Evolutionary conservation across 2,113 vertebrate species (phyloP).

Genomic region (Prionailurus viverrinus): DNA sequence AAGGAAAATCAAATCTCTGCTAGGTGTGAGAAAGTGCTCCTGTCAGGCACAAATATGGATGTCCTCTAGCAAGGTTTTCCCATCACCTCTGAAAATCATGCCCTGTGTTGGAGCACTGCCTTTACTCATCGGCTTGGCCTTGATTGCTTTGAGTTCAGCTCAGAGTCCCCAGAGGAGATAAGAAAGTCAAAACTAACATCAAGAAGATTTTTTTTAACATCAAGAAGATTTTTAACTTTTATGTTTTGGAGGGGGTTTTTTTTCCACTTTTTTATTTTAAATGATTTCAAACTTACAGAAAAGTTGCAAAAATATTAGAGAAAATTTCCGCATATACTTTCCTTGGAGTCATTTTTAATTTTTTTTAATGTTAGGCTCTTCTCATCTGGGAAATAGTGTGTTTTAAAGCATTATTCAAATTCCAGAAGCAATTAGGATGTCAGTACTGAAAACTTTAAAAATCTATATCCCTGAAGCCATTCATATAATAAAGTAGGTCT

Average conservation of each 20-base stretch:
- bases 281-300: slow-evolving; percentile 13
- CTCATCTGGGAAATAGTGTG: not conserved
- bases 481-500: not conserved
- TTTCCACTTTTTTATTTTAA: not conserved
- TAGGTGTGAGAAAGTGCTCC: not conserved
- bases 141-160: not conserved
- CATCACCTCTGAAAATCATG: not conserved
- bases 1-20: not conserved
- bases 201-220: not conserved
- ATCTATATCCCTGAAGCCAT: not conserved
- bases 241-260: not conserved
- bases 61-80: not conserved
- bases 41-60: not conserved
- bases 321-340: not conserved
- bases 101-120: too few species aligned
- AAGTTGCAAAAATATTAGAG: not conserved
- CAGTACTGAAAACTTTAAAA: slow-evolving; percentile 9
- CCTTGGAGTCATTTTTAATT: not conserved
- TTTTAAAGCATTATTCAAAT: slow-evolving; percentile 3
- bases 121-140: not conserved
- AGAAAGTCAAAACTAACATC: not conserved
- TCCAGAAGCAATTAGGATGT: not conserved
- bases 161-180: not conserved
- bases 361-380: slow-evolving; percentile 29
- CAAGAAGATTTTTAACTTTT: not conserved